A percentile compares a stretch with the other conserved stretches of the same genome.
Evolutionary conservation across 2,797 vertebrate genomes (phyloP).

Genomic region (Poecilia wingei): DNA sequence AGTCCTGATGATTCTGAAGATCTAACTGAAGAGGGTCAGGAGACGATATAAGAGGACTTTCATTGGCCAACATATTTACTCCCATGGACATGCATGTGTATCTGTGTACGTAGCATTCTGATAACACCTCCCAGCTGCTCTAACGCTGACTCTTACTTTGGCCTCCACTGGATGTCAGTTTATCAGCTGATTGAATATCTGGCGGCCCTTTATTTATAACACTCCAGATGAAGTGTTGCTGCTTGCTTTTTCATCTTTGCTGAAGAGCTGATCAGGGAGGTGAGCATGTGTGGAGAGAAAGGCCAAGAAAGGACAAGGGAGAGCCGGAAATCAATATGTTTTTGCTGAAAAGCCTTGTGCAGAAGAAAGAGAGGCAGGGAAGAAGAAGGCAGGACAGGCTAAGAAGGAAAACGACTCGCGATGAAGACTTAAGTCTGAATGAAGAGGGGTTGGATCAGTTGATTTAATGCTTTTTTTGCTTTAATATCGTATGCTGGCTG

Average conservation of each 20-base stretch:
- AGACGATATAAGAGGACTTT: constrained; percentile 14
- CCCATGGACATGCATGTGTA: constrained; percentile 8
- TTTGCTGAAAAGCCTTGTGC: constrained; percentile 64
- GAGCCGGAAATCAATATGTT: constrained; percentile 70
- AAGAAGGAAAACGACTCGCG: not conserved
- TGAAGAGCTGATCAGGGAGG: constrained; percentile 28
- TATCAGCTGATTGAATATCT: constrained; percentile 73
- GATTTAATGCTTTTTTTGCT: not conserved
- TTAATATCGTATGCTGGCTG: constrained; percentile 9
- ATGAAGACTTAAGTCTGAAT: constrained; percentile 1
- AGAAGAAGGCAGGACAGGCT: constrained; percentile 10
- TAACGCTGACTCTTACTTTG: constrained; percentile 72
- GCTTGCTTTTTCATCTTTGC: constrained; percentile 46
- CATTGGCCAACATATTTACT: constrained; percentile 32
- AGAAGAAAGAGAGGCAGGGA: constrained; percentile 53
- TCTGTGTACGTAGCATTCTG: constrained; percentile 19
- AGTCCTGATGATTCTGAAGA: not conserved
- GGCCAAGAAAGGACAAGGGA: constrained; percentile 27
- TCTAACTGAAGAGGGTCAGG: not conserved
- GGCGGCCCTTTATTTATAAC: constrained; percentile 75
- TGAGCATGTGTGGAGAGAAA: not conserved
- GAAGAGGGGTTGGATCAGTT: constrained; percentile 4
- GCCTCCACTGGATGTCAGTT: constrained; percentile 71
- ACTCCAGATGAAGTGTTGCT: constrained; percentile 59
- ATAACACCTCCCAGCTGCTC: constrained; percentile 54